Evolutionary conservation across 2,113 vertebrate genomes (phyloP).

Genomic region (Coracopsis vasa): DNA sequence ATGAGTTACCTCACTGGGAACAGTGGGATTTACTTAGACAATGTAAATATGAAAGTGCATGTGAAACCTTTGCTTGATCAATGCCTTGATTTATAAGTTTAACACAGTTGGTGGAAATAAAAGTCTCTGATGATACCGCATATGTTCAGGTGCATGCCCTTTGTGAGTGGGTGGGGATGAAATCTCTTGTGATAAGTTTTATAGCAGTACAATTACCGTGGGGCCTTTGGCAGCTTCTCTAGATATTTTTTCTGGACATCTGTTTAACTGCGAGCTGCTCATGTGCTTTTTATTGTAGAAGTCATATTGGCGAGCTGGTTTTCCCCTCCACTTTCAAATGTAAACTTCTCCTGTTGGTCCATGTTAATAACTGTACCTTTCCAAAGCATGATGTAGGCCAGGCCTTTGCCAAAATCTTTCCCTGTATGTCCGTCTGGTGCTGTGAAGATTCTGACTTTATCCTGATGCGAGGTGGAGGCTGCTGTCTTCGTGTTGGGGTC

Average conservation of each 20-base stretch:
- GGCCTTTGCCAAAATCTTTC: neutral
- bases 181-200: neutral
- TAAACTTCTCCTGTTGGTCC: neutral
- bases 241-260: neutral
- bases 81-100: neutral
- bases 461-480: neutral
- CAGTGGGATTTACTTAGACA: neutral
- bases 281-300: neutral
- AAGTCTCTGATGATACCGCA: neutral
- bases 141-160: neutral
- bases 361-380: neutral
- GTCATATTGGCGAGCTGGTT: neutral
- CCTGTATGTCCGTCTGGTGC: neutral
- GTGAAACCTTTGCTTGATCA: neutral
- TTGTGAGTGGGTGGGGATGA: neutral
- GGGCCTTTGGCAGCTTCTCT: neutral
- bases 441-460: neutral
- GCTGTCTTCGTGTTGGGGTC: accelerated
- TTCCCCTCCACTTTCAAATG: neutral
- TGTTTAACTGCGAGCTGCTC: neutral
- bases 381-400: accelerated
- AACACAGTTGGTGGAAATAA: neutral
- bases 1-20: neutral
- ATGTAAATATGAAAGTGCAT: neutral
- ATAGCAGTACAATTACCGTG: neutral